Evolutionary conservation across 1,140 invertebrate genomes (phyloP).

Genomic region (Argopecten irradians): DNA sequence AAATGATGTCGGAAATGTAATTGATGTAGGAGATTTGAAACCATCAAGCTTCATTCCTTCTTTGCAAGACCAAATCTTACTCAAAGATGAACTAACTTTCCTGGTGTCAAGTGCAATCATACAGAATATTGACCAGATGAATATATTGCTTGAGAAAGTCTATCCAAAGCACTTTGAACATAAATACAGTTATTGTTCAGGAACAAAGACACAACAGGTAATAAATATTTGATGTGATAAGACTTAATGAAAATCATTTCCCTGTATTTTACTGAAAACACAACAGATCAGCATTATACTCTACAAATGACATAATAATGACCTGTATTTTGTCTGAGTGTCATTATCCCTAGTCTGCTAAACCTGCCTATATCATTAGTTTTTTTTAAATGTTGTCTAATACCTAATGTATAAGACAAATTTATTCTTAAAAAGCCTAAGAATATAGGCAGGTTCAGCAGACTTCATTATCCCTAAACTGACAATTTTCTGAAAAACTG

Average conservation of each 20-base stretch:
- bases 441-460: too few relatives aligned
- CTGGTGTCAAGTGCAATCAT: background rate
- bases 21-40: background rate
- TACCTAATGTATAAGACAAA: too few relatives aligned
- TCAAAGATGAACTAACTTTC: slow-evolving; percentile 8
- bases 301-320: too few relatives aligned
- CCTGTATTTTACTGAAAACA: too few relatives aligned
- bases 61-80: background rate
- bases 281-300: too few relatives aligned
- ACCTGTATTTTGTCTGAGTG: too few relatives aligned
- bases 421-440: too few relatives aligned
- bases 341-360: too few relatives aligned
- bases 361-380: too few relatives aligned
- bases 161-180: slow-evolving; percentile 27
- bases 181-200: background rate
- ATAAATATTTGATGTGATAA: background rate
- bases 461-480: too few relatives aligned
- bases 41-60: background rate
- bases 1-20: background rate
- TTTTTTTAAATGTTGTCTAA: too few relatives aligned
- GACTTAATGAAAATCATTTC: background rate
- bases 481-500: too few relatives aligned
- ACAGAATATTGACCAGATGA: background rate
- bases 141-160: background rate
- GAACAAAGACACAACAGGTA: slow-evolving; percentile 31